Base-by-base conservation (phyloP, 2,888 invertebrate genomes). In the Crematogaster levior region DNA sequence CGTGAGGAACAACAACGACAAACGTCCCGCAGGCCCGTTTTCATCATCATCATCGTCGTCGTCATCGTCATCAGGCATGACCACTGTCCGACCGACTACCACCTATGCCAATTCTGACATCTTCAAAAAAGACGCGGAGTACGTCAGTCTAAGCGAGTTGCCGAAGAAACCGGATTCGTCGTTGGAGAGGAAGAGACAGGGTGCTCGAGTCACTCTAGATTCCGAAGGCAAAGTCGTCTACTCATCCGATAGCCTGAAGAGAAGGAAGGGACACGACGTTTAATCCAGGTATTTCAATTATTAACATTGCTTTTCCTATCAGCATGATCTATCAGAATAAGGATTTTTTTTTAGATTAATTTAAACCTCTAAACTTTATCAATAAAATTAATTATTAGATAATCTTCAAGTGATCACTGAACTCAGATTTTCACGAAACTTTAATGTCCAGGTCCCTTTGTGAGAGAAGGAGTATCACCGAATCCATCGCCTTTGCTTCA, bases 201-300 rank as follows among this genome's bases (percentile, higher is more conserved):
- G 97, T 34, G 97, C 97, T 30, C 96, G 97, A 92, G 98, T 98
- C 56, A 97, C 97, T 48, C 95, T 98, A 61, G 97, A 98, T 94
- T 97, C 98, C 34, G 97, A 97, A 91, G 98, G 98, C 73, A 97
- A 97, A 95, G 97, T 98, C 61, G 97, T 98, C 84, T 98, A 97
- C 95, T 97, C 97, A 86, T 98, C 98, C 27, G 98, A 98, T 91
- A 98, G 98, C 92, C 95, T 98, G 86, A 97, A 96, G 93, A 95
- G 97, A 90, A 95, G 97, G 86, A 97, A 97, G 95, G 97, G 97
- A 84, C 92, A 97, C 97, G 51, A 98, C 98, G 46, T 98, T 98
- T 92, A 97, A 97, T 95, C 98, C 98, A 80, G 98, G 98, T 94
- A 60, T 21, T 18, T 40, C 18, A 2, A 43, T 43, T 63, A 15